Evolutionary conservation across 1,140 invertebrate genomes (phyloP), one percentile per base, ranked within the genome.

Genomic region (Acromyrmex echinatior): DNA sequence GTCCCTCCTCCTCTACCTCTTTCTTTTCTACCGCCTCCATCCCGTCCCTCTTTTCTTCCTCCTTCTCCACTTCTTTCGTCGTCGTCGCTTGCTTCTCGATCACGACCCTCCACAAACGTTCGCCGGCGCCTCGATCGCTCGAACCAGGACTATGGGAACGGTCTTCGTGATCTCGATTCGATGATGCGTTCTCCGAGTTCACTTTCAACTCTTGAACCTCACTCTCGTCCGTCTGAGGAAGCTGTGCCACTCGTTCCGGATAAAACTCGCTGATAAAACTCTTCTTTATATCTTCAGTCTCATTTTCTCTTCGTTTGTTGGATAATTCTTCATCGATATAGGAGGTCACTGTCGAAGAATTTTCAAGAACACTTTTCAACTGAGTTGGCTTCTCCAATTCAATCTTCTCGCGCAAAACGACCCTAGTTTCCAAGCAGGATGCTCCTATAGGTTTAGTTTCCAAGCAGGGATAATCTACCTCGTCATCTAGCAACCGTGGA

Each of bases 381-480:
- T n/a, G 10, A 0, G n/a, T 12, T n/a, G 21, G 45, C 1, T 56
- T 53, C 12, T 71, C 51, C 39, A 14, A 74, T 73, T 58, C 63
- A 3, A 70, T 68, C 21, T 60, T 73, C 4, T 90, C 86, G 25
- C 51, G 60, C 18, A 51, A 21, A 10, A 82, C 77, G 80, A 73
- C 60, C 51, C 78, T 81, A 71, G 56, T 58, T 76, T 87, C 79
- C 84, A 86, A 86, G 86, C 86, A 91, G 81, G 84, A 87, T 68
- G 87, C 73, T 84, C 51, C 88, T 81, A 95, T 94, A 51, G 94
- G 91, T 93, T 95, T 95, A 53, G 87, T 95, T 82, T 95, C 95
- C 91, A 95, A 93, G 93, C 93, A 94, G 79, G 92, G 91, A 85
- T 92, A 94, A 92, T 95, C 95, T 93, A 95, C 92, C 86, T 95